Evolutionary conservation across 2,888 invertebrate species (phyloP), one percentile per base, ranked within the genome.

Genomic region (Orchesella flavescens): DNA sequence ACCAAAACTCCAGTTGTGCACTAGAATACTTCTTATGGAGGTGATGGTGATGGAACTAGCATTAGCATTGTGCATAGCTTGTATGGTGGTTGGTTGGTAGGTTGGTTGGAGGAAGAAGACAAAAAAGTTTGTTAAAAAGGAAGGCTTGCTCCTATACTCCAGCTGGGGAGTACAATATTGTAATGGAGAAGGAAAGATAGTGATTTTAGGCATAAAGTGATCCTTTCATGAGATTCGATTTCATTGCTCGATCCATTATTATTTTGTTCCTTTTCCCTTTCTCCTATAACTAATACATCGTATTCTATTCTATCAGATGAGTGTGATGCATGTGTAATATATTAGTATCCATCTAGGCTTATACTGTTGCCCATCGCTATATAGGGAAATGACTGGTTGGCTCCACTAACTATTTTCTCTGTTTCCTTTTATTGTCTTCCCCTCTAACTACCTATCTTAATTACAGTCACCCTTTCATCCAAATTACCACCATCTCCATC

Each of bases 401-500:
- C 61, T 78, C 53, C 53, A 77, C 24, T 7, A 75, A 3, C 53
- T 57, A n/a, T 49, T 21, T 21, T 34, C 68, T 21, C 21, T 68
- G 21, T 68, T 17, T 55, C 34, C 24, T 17, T 55, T 71, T 34
- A 55, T 57, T 71, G 71, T 71, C 71, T 71, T 69, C 23, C 71
- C 57, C 19, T 66, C 55, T 71, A 78, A 84, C 84, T 86, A 86
- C 83, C 84, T 86, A 86, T 86, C 86, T 86, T 86, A 86, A 86
- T 86, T 86, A 86, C 83, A 84, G 80, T 84, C 83, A 84, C 84
- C 83, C 84, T 84, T 84, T 86, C 83, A 82, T 79, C 79, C 79
- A 79, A 79, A 76, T 71, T 76, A 82, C 80, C 81, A 68, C 69
- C 74, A 69, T 80, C 73, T 53, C 66, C 24, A 53, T 73, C 79